These are phyloP conservation scores for Andinoacara biseriatus DNA, from an alignment of 2,113 vertebrate species.

Conservation along the genomic window DNA sequence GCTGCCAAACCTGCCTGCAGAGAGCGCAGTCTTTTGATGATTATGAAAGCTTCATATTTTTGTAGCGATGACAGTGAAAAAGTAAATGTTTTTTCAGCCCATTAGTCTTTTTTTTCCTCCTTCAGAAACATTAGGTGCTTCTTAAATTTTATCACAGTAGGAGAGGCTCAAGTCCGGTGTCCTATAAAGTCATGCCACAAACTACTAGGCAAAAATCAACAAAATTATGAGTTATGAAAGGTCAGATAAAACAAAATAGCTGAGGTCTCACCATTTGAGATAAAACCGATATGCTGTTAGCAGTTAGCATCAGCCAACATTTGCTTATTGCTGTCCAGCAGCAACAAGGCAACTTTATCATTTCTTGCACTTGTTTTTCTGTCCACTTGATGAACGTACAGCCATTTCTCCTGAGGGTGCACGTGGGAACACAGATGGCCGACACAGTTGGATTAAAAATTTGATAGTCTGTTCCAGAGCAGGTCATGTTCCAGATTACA, in stretches of 20 bases:
- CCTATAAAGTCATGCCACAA: not conserved
- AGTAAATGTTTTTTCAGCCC: not conserved
- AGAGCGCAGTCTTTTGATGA: slow-evolving; percentile 20
- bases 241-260: too few relatives aligned
- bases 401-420: too few relatives aligned
- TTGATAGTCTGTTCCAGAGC: too few relatives aligned
- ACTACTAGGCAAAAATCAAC: too few relatives aligned
- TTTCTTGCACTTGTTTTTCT: not conserved
- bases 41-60: not conserved
- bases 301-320: not conserved
- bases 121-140: not conserved
- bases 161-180: not conserved
- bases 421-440: too few relatives aligned
- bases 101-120: not conserved
- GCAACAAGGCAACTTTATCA: not conserved
- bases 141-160: not conserved
- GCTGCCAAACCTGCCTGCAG: slow-evolving; percentile 32
- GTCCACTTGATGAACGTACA: not conserved
- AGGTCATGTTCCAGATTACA: too few relatives aligned
- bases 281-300: not conserved
- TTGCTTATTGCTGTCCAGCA: not conserved
- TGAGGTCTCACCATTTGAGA: too few relatives aligned
- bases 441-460: too few relatives aligned
- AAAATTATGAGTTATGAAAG: too few relatives aligned
- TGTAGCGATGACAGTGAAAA: slow-evolving; percentile 16